Evolutionary conservation across 2,888 invertebrate species (phyloP), one percentile per base, ranked within the genome.

Genomic region (Mycalesis mineus): DNA sequence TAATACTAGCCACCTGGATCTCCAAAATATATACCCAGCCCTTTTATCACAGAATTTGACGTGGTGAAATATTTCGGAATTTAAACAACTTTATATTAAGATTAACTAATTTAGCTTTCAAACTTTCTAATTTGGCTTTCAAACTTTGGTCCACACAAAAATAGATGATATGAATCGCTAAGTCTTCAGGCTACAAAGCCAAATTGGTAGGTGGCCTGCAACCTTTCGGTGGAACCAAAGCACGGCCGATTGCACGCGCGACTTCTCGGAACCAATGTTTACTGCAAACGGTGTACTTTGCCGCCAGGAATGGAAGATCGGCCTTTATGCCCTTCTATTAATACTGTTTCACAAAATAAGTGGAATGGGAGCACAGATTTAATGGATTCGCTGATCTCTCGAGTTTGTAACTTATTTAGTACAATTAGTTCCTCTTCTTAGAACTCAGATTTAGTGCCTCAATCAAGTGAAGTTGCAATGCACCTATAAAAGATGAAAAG

Each of bases 281-380:
- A 54, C 47, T 54, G 50, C 55, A 54, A 54, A 59, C 50, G 42
- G 39, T 50, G 39, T 57, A 59, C 57, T 59, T 54, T 49, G 53
- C 47, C 51, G 56, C 55, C 33, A 42, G 51, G 49, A 51, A 50
- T 47, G 39, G 45, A 50, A 28, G 39, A 29, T 42, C 22, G 39
- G 41, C n/a, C 11, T 60, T 48, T 60, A 56, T 45, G 13, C 39
- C 29, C 42, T 48, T 56, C 47, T 28, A 50, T 42, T n/a, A 33
- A 33, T 33, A 48, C 31, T 14, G 15, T 41, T 31, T 55, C 41
- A 42, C 42, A 50, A 56, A 50, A 50, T 56, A 44, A 56, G 37
- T 50, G 44, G 50, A 56, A 56, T 56, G n/a, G 8, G 17, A 11
- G 13, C 29, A 40, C 8, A 8, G 41, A 9, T 36, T 36, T 37